Evolutionary conservation across 2,113 vertebrate genomes (phyloP), one percentile per base, ranked within the genome.

Genomic region (Xenus cinereus): DNA sequence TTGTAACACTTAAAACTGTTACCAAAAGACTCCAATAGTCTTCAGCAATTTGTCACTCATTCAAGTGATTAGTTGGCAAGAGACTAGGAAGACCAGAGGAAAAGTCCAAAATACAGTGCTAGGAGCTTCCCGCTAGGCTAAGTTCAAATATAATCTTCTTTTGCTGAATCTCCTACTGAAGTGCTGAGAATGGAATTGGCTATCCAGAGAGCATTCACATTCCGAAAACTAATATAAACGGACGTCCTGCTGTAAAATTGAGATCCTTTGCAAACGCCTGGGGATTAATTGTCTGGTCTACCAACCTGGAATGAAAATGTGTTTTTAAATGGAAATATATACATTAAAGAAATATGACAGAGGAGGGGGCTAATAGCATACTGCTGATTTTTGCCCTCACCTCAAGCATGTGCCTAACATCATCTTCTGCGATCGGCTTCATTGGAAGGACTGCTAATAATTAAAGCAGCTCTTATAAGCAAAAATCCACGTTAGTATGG

Each of bases 181-280:
- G 50, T 82, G 57, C 27, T 83, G 93, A 72, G 84, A 91, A 57
- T 62, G 33, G 74, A 96, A 95, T 53, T 95, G 87, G 35, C 48
- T 82, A 37, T 73, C 84, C 41, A 66, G 77, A 76, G 84, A 91
- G 48, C 35, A 28, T 68, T 83, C 63, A 14, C 14, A 7, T 66
- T 94, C 71, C 3, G 3, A 82, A 89, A 84, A 28, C 53, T 48
- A 72, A 18, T 64, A 62, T 26, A 73, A 77, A 4, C 0, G 0
- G 60, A 12, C 0, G 0, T 73, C 85, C 66, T 76, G 74, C 81
- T 93, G 77, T 84, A 89, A 95, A 91, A 72, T 28, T 82, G 87
- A 87, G 69, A 91, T 85, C 33, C 35, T 93, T 85, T 57, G 67
- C 62, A 80, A 91, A 50, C 2, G 27, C 78, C 81, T 79, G 59